phyloP scores from a whole-genome alignment of 2,888 invertebrate genomes.

The Scelioninae gen. 1 region DNA sequence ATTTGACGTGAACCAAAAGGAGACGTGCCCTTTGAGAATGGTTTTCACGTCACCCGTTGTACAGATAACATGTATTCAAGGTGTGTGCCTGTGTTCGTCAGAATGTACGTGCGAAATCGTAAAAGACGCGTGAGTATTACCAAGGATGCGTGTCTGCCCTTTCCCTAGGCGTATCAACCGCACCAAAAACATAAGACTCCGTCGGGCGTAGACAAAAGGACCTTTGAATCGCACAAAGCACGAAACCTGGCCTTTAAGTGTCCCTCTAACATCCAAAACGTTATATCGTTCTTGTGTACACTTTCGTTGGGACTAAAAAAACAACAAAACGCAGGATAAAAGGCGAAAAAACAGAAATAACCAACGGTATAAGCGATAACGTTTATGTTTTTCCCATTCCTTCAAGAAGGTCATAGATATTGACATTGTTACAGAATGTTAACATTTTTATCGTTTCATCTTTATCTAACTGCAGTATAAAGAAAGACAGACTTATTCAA shows the following conservation, averaged over 20 bases:
- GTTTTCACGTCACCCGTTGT: conserved; percentile 51
- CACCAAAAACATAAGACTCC: conserved; percentile 72
- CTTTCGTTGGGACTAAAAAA: conserved; percentile 9
- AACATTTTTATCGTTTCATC: too few relatives aligned
- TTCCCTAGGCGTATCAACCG: conserved; percentile 69
- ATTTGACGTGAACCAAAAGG: conserved; percentile 14
- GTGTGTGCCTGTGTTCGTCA: conserved; percentile 56
- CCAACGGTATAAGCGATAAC: conserved; percentile 16
- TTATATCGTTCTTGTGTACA: conserved; percentile 43
- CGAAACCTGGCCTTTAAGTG: conserved; percentile 49
- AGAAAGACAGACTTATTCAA: too few relatives aligned
- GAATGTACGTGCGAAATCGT: conserved; percentile 68
- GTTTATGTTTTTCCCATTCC: conserved; percentile 11
- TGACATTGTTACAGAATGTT: too few relatives aligned
- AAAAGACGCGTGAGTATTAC: conserved; percentile 65
- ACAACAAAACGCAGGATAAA: background rate
- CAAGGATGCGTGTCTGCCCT: conserved; percentile 69
- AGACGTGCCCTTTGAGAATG: conserved; percentile 9
- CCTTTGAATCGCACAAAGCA: conserved; percentile 59
- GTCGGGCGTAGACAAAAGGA: conserved; percentile 73
- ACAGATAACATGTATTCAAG: conserved; percentile 52
- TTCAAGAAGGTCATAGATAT: too few relatives aligned
- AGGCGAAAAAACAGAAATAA: conserved; percentile 1
- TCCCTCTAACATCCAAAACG: conserved; percentile 58
- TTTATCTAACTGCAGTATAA: too few relatives aligned